Base-by-base conservation (phyloP, 2,797 vertebrate species). In the Sebastolobus alascanus region DNA sequence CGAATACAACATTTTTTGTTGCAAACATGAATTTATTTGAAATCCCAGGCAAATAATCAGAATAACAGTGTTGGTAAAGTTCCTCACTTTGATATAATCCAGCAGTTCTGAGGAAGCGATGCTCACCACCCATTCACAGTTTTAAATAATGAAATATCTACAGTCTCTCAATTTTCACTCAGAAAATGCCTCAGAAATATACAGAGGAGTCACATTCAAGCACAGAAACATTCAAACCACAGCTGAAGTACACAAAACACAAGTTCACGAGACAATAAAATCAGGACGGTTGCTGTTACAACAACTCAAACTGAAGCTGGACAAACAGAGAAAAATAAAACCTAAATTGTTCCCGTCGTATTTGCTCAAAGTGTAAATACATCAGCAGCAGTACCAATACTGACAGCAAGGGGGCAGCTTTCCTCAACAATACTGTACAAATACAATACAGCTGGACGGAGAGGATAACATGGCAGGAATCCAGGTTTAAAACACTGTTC, bases 1-100 rank as follows among this genome's bases (percentile, higher is more conserved):
- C 3, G 3, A 35, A 70, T 22, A 18, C n/a, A 0, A 6, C 22
- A 20, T 54, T 33, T 33, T 85, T 25, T 54, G 68, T 52, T 75
- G 79, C 73, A 90, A 82, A 86, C 80, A 74, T 73, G n/a, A 82
- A 63, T 90, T 90, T 90, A 89, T 87, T 88, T 63, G 20, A 77
- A 78, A 65, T 56, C 61, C 0, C 46, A 73, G 67, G 6, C 66
- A 5, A 5, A 20, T 6, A 31, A 18, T 74, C 71, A 20, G n/a
- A 73, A 58, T 4, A 29, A 55, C 20, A 0, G 13, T 7, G 16
- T 20, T 20, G 9, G 46, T 52, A 52, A 20, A n/a, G 8, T 27
- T 27, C 35, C 46, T 5, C 25, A 63, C 4, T 63, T 55, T 66
- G 25, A 61, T 5, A 14, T 43, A 43, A 43, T 65, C 22, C 43